Conservation (phyloP, 2,888 invertebrate species). For the Heliconius erato region DNA sequence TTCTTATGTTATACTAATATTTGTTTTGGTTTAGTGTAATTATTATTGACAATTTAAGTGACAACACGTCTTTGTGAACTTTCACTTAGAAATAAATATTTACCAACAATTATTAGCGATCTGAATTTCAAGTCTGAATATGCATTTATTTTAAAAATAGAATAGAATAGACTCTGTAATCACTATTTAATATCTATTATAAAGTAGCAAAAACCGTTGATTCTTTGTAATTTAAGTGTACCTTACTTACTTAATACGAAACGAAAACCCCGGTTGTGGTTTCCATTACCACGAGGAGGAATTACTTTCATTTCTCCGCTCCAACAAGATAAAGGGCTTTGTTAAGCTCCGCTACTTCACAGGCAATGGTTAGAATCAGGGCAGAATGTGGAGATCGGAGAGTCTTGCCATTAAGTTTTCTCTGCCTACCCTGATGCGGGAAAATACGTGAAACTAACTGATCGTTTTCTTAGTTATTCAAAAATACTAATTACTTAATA, state of each 20-base stretch:
- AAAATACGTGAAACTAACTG: neutral
- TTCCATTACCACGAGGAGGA: no score
- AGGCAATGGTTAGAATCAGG: neutral
- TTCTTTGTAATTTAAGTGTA: neutral
- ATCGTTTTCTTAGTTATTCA: neutral
- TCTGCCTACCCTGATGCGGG: neutral
- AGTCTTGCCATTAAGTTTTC: no score
- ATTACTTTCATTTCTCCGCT: neutral
- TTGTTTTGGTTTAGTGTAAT: neutral
- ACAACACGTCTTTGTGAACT: neutral
- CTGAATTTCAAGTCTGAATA: constrained; percentile 7
- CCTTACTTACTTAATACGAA: no score
- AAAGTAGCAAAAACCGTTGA: neutral
- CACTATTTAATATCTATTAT: neutral
- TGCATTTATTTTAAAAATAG: constrained; percentile 17
- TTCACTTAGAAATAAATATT: neutral
- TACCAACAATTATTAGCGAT: neutral
- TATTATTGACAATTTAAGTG: neutral
- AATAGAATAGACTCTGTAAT: neutral
- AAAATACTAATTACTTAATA: neutral
- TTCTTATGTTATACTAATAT: neutral
- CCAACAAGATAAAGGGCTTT: neutral
- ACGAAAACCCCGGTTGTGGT: no score
- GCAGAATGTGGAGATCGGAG: neutral
- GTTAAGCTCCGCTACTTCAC: neutral